Evolutionary conservation across 2,113 vertebrate species (phyloP).

Genomic region (Physeter macrocephalus): DNA sequence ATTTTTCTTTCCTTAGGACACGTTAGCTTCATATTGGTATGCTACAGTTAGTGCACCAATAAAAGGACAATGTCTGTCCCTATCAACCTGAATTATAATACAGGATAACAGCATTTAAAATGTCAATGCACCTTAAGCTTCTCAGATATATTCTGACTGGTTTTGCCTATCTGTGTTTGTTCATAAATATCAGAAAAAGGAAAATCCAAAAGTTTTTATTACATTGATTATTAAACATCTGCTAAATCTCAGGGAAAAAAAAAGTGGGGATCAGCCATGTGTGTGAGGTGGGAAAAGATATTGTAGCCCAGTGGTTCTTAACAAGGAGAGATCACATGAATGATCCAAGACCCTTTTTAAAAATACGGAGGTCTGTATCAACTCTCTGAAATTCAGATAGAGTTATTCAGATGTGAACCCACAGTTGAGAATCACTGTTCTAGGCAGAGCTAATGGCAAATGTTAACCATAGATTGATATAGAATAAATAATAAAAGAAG

Average conservation of each 20-base stretch:
- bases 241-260: neutral
- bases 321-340: neutral
- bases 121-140: neutral
- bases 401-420: neutral
- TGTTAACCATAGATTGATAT: neutral
- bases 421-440: neutral
- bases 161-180: slow-evolving; percentile 41
- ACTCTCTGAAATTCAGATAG: neutral
- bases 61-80: neutral
- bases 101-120: neutral
- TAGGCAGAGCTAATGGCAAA: neutral
- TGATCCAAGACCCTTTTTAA: neutral
- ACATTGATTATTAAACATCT: slow-evolving; percentile 23
- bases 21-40: neutral
- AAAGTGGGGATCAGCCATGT: neutral
- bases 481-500: neutral
- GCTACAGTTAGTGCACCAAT: neutral
- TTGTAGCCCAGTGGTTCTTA: neutral
- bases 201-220: slow-evolving; percentile 18
- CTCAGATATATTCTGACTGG: slow-evolving; percentile 1
- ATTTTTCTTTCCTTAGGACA: neutral
- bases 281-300: neutral
- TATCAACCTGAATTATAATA: slow-evolving; percentile 29
- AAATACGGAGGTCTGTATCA: neutral
- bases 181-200: slow-evolving; percentile 15